Percentiles rank a stretch among this genome's conserved stretches.
Evolutionary conservation across 2,888 invertebrate species (phyloP).

Genomic region (Lordiphosa andalusiaca): DNA sequence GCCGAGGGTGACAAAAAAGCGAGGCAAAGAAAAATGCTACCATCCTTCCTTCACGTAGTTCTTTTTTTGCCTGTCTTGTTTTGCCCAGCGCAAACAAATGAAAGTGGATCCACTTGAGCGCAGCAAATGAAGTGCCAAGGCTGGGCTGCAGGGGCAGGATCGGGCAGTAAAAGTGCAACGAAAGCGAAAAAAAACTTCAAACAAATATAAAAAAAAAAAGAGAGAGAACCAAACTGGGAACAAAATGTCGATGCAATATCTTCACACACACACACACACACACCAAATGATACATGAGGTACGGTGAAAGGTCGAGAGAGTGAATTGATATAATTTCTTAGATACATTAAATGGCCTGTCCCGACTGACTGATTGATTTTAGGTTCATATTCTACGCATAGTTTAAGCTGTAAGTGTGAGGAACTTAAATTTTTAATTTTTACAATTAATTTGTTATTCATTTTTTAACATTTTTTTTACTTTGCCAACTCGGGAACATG

Average conservation of each 20-base stretch:
- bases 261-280: conserved; percentile 9
- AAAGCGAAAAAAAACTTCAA: conserved; percentile 71
- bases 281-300: conserved; percentile 56
- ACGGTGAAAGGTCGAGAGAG: conserved; percentile 11
- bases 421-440: neutral
- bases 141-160: conserved; percentile 35
- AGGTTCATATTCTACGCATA: too few relatives aligned
- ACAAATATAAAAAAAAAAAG: conserved; percentile 58
- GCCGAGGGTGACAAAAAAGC: conserved; percentile 42
- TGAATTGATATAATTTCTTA: too few relatives aligned
- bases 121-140: conserved; percentile 73
- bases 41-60: conserved; percentile 20
- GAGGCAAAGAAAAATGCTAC: conserved; percentile 36
- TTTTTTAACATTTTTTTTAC: too few relatives aligned
- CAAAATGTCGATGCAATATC: conserved; percentile 55
- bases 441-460: too few relatives aligned
- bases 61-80: conserved; percentile 27
- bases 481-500: too few relatives aligned
- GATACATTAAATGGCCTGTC: too few relatives aligned
- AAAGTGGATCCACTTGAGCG: conserved; percentile 77
- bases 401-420: too few relatives aligned
- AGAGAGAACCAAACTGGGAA: conserved; percentile 16
- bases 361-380: too few relatives aligned
- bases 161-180: conserved; percentile 75
- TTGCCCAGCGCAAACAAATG: conserved; percentile 71